Conservation (phyloP, 2,797 vertebrate species). For the Dicrostonyx torquatus region DNA sequence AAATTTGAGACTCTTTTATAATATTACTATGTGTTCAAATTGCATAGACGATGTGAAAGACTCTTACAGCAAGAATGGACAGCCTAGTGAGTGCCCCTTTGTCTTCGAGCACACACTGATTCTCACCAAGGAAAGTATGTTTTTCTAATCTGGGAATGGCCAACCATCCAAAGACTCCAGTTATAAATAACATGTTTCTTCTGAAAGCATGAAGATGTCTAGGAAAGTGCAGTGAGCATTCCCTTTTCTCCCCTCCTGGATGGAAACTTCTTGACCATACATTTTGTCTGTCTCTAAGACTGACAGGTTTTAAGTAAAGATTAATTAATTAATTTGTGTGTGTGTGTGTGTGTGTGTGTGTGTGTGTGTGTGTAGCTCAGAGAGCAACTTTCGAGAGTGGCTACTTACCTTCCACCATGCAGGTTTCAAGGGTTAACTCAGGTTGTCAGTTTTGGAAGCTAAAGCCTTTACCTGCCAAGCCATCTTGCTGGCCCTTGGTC, state of each 20-base stretch:
- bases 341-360: not conserved
- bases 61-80: not conserved
- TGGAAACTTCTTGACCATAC: not conserved
- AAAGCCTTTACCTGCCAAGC: not conserved
- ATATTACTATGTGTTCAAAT: slow-evolving; percentile 23
- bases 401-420: not conserved
- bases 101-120: not conserved
- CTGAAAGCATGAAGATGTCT: not conserved
- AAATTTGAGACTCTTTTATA: slow-evolving; percentile 19
- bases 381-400: not conserved
- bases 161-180: not conserved
- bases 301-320: not conserved
- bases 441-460: not conserved
- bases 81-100: not conserved
- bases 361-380: not conserved
- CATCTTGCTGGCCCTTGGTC: not conserved
- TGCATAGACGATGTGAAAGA: not conserved
- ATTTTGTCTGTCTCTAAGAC: slow-evolving; percentile 15
- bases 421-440: not conserved
- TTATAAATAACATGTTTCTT: not conserved
- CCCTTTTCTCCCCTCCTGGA: not conserved
- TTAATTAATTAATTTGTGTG: not conserved
- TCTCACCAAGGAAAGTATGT: not conserved
- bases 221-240: not conserved
- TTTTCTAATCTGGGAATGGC: slow-evolving; percentile 7